phyloP scores from a whole-genome alignment of 1,140 invertebrate genomes.

The Lepidotrigona ventralis region DNA sequence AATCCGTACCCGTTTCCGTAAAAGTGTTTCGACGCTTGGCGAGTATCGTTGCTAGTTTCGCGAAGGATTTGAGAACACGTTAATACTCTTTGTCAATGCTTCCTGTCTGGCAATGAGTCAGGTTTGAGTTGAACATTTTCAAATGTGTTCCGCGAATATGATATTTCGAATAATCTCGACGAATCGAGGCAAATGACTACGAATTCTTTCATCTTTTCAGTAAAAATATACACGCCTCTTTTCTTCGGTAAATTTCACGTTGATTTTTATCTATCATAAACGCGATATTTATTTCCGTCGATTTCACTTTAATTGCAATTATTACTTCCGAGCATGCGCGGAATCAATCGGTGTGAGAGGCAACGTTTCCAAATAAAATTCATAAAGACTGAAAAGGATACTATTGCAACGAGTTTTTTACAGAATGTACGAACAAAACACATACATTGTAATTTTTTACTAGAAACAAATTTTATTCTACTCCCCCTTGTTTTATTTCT shows the following conservation, averaged over 20 bases:
- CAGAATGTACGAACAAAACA: neutral
- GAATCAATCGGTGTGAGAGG: neutral
- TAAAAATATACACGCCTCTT: neutral
- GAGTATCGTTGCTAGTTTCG: neutral
- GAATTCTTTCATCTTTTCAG: too few relatives aligned
- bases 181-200: too few relatives aligned
- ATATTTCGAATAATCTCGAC: too few relatives aligned
- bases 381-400: too few relatives aligned
- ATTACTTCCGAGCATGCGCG: neutral
- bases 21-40: conserved; percentile 11
- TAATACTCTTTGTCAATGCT: conserved; percentile 2
- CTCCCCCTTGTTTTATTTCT: neutral
- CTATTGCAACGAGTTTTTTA: neutral
- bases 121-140: neutral
- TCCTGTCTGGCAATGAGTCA: neutral
- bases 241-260: too few relatives aligned
- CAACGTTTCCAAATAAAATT: neutral
- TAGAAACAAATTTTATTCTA: neutral
- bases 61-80: conserved; percentile 8
- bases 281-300: neutral
- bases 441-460: neutral
- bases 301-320: neutral
- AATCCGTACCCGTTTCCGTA: neutral
- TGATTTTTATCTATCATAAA: neutral
- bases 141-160: neutral